phyloP scores from a whole-genome alignment of 2,888 invertebrate species.

The Perithous albicinctus region DNA sequence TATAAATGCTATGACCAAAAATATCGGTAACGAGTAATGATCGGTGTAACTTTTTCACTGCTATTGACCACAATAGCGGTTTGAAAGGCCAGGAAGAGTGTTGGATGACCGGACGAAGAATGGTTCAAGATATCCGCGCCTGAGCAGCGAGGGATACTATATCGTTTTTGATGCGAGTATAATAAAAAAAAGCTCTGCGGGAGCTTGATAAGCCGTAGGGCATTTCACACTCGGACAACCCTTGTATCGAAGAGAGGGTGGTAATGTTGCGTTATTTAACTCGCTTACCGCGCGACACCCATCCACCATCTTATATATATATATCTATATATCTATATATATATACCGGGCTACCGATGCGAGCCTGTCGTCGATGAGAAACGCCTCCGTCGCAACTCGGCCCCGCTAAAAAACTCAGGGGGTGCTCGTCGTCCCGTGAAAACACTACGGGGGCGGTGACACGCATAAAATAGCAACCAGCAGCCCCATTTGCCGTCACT shows the following conservation, averaged over 20 bases:
- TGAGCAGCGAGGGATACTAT: slow-evolving; percentile 55
- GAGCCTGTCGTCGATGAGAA: slow-evolving; percentile 50
- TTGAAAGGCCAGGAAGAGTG: background rate
- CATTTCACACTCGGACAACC: slow-evolving; percentile 84
- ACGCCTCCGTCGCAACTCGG: slow-evolving; percentile 34
- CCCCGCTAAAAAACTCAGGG: slow-evolving; percentile 70
- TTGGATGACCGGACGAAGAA: slow-evolving; percentile 9
- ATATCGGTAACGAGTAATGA: background rate
- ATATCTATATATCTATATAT: too few relatives aligned
- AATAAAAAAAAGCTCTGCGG: slow-evolving; percentile 82
- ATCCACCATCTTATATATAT: too few relatives aligned
- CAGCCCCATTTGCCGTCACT: slow-evolving; percentile 68
- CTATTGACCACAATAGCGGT: background rate
- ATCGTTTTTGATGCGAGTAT: slow-evolving; percentile 68
- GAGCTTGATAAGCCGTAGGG: slow-evolving; percentile 83
- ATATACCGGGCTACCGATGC: slow-evolving; percentile 27
- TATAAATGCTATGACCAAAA: background rate
- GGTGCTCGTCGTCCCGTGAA: slow-evolving; percentile 84
- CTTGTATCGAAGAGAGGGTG: slow-evolving; percentile 79
- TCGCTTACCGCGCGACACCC: slow-evolving; percentile 78
- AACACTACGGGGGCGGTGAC: slow-evolving; percentile 83
- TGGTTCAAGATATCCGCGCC: slow-evolving; percentile 25
- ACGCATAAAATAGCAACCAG: slow-evolving; percentile 80
- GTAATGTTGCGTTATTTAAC: slow-evolving; percentile 84
- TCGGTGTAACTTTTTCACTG: background rate